Conservation (phyloP, 2,888 invertebrate species). For the Glyphotaelius pellucidus region DNA sequence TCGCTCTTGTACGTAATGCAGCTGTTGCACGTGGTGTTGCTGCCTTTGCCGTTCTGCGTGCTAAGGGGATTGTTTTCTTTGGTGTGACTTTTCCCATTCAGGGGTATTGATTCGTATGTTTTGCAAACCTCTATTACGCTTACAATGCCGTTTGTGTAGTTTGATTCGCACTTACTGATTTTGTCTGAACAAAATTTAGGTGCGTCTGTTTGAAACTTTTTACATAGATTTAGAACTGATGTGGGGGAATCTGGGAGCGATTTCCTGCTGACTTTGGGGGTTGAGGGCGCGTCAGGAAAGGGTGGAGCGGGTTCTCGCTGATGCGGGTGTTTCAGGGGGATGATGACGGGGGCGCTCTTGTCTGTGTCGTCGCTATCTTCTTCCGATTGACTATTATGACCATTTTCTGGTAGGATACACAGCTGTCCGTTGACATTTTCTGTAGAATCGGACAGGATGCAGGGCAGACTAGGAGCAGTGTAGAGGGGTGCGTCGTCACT, state of each 20-base stretch:
- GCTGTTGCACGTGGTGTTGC: slow-evolving; percentile 28
- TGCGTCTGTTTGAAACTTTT: slow-evolving; percentile 77
- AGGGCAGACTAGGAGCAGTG: slow-evolving; percentile 71
- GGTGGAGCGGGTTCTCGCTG: slow-evolving; percentile 75
- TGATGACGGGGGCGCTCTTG: slow-evolving; percentile 70
- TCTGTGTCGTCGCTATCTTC: slow-evolving; percentile 69
- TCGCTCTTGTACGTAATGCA: slow-evolving; percentile 59
- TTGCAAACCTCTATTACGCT: slow-evolving; percentile 58
- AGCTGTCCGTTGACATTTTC: slow-evolving; percentile 68
- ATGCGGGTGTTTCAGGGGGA: slow-evolving; percentile 75
- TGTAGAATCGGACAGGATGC: slow-evolving; percentile 65
- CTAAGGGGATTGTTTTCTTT: slow-evolving; percentile 62
- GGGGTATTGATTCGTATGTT: slow-evolving; percentile 54
- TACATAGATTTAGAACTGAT: slow-evolving; percentile 76
- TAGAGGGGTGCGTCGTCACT: slow-evolving; percentile 79
- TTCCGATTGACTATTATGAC: slow-evolving; percentile 67
- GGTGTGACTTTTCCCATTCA: slow-evolving; percentile 61
- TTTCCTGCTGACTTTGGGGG: slow-evolving; percentile 81
- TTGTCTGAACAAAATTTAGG: slow-evolving; percentile 70
- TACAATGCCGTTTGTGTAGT: slow-evolving; percentile 57
- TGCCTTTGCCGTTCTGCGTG: slow-evolving; percentile 51
- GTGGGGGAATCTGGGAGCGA: slow-evolving; percentile 77
- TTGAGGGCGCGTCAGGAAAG: slow-evolving; percentile 81
- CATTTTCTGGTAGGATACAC: slow-evolving; percentile 67
- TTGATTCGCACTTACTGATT: slow-evolving; percentile 59